phyloP scores from a whole-genome alignment of 2,113 vertebrate species.

The Ictidomys tridecemlineatus region DNA sequence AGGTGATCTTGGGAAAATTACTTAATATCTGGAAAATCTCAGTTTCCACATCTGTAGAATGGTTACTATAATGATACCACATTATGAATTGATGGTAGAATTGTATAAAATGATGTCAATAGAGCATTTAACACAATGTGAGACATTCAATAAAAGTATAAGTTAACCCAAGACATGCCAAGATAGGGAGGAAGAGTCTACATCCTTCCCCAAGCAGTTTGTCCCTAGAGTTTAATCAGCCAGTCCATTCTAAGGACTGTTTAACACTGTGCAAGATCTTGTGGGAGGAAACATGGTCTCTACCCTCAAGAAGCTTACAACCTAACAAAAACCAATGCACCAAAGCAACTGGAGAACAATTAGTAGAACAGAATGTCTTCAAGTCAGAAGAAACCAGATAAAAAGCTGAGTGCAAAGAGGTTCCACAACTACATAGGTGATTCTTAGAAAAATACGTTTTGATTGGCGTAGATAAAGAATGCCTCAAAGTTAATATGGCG shows the following conservation, averaged over 20 bases:
- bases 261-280: neutral
- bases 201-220: neutral
- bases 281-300: neutral
- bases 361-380: neutral
- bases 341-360: neutral
- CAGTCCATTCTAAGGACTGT: neutral
- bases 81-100: neutral
- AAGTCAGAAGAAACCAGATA: neutral
- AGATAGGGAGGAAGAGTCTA: neutral
- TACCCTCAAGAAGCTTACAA: neutral
- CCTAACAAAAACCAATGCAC: neutral
- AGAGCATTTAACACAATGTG: neutral
- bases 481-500: neutral
- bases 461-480: neutral
- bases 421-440: neutral
- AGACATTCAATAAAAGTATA: neutral
- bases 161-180: neutral
- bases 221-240: neutral
- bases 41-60: neutral
- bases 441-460: neutral
- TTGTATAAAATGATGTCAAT: neutral
- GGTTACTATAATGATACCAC: neutral
- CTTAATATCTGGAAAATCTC: neutral
- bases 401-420: neutral
- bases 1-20: neutral